Percentiles rank a stretch among this genome's conserved stretches.
Evolutionary conservation across 2,113 vertebrate genomes (phyloP).

Genomic region (Ailuropoda melanoleuca): DNA sequence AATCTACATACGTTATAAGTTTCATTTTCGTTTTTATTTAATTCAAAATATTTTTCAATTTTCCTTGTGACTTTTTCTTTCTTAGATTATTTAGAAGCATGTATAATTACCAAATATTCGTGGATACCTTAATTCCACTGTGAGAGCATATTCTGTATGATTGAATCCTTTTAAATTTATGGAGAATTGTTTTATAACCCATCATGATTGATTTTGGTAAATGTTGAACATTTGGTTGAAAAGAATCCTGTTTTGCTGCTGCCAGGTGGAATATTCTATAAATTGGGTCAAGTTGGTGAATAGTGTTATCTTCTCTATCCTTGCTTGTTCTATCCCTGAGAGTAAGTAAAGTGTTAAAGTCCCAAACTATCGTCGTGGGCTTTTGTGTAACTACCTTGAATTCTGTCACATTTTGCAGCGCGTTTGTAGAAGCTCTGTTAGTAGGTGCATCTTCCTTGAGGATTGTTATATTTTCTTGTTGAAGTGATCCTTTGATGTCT

Average conservation of each 20-base stretch:
- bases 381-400: background rate
- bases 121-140: background rate
- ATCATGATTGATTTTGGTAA: background rate
- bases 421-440: background rate
- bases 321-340: background rate
- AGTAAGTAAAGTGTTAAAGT: too few relatives aligned
- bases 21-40: background rate
- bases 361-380: background rate
- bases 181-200: background rate
- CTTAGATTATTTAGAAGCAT: background rate
- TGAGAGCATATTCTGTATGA: background rate
- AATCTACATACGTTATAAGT: background rate
- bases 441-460: background rate
- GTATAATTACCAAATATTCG: background rate
- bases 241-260: background rate
- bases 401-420: background rate
- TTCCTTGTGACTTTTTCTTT: background rate
- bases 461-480: background rate
- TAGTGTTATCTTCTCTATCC: background rate
- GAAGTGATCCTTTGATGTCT: background rate
- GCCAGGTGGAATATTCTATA: background rate
- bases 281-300: background rate
- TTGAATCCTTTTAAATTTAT: background rate
- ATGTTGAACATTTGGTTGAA: background rate
- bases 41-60: background rate